These are phyloP conservation scores for Todiramphus saurophagus DNA, from an alignment of 2,113 vertebrate species.

Conservation along the genomic window DNA sequence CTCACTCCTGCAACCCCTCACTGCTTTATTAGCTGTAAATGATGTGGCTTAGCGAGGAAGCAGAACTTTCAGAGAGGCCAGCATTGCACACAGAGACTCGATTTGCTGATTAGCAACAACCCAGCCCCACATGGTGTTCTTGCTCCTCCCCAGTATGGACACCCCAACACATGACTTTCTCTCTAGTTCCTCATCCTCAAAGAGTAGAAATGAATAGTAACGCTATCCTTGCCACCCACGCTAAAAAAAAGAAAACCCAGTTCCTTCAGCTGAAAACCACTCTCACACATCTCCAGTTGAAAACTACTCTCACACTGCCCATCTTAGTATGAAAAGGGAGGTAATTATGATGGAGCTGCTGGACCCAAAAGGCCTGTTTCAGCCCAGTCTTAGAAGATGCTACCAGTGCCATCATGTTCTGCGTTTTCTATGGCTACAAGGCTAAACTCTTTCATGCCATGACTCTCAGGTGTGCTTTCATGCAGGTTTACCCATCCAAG, in stretches of 20 bases:
- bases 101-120: background rate
- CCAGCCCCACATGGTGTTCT: background rate
- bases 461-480: background rate
- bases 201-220: background rate
- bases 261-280: background rate
- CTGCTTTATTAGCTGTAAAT: constrained; percentile 30
- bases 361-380: background rate
- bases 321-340: background rate
- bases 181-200: background rate
- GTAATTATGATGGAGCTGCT: background rate
- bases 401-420: background rate
- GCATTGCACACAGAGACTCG: background rate
- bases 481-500: background rate
- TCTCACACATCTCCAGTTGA: background rate
- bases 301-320: background rate
- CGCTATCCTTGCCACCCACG: background rate
- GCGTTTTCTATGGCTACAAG: background rate
- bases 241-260: background rate
- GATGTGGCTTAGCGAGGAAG: background rate
- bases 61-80: background rate
- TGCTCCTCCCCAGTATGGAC: background rate
- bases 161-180: background rate
- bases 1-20: background rate
- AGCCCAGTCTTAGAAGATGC: background rate
- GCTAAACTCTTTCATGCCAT: background rate